These are phyloP conservation scores for Hydropsyche tenuis DNA, from an alignment of 1,140 invertebrate species.

Conservation along the genomic window DNA sequence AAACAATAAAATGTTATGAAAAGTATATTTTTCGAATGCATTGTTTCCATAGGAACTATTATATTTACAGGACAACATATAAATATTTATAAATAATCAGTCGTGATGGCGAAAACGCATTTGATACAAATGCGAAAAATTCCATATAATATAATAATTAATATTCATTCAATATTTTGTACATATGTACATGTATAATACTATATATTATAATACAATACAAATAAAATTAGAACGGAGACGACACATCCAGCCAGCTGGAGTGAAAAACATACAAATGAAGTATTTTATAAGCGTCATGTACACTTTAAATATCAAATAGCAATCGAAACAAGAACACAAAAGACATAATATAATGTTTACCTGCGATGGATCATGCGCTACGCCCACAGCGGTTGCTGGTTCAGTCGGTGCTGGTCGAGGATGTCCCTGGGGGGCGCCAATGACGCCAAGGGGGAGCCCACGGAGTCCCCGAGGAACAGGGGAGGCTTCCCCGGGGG, in stretches of 20 bases:
- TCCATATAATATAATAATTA: too few species aligned
- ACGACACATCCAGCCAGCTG: background rate
- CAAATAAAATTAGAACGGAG: too few species aligned
- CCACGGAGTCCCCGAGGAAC: constrained; percentile 57
- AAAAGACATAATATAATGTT: constrained; percentile 50
- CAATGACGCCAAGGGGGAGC: constrained; percentile 54
- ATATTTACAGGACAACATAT: too few species aligned
- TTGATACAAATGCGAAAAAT: constrained; percentile 8
- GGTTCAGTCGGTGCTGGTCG: constrained; percentile 93
- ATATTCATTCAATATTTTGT: too few species aligned
- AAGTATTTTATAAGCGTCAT: background rate
- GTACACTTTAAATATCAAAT: background rate
- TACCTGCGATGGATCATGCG: constrained; percentile 67
- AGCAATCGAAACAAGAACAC: too few species aligned
- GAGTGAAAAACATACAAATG: background rate
- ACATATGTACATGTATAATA: too few species aligned
- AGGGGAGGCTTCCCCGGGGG: constrained; percentile 64
- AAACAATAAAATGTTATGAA: too few species aligned
- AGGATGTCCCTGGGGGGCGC: constrained; percentile 67
- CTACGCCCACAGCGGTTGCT: constrained; percentile 78
- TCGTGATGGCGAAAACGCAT: background rate
- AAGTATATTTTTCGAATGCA: too few species aligned
- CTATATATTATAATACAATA: too few species aligned
- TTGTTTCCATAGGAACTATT: constrained; percentile 18
- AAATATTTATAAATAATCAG: too few species aligned